These are phyloP conservation scores for Lutra lutra DNA, from an alignment of 2,797 vertebrate species.

Conservation along the genomic window DNA sequence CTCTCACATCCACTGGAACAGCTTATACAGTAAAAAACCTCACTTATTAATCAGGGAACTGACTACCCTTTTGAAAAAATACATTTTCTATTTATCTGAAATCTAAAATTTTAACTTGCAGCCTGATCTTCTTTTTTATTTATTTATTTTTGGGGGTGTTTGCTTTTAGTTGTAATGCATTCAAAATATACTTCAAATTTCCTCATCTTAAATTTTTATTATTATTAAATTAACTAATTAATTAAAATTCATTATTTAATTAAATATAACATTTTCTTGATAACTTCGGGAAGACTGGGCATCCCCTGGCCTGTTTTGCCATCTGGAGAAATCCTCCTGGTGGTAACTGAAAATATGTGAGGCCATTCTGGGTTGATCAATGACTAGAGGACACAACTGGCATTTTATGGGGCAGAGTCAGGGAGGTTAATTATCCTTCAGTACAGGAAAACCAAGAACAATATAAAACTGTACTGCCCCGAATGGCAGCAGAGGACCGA, in stretches of 20 bases:
- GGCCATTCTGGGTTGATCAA: background rate
- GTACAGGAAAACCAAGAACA: background rate
- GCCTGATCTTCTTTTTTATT: background rate
- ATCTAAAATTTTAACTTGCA: background rate
- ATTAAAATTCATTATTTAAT: constrained; percentile 21
- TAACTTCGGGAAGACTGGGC: background rate
- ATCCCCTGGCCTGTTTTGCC: background rate
- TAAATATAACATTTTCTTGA: background rate
- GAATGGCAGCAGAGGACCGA: background rate
- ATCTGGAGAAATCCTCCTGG: background rate
- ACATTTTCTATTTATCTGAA: background rate
- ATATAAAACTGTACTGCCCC: background rate
- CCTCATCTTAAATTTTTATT: background rate
- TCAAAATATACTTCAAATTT: background rate
- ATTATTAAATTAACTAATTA: background rate
- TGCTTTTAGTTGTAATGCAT: background rate
- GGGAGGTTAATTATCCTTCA: background rate
- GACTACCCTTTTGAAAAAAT: background rate
- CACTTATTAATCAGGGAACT: background rate
- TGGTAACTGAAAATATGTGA: background rate
- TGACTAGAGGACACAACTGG: background rate
- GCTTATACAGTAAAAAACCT: background rate
- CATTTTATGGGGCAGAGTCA: background rate
- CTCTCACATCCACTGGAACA: background rate
- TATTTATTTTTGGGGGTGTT: background rate